A percentile compares a stretch with the other conserved stretches of the same genome.
These are phyloP conservation scores for Abscondita cerata DNA, from an alignment of 2,888 invertebrate genomes.

Conservation along the genomic window DNA sequence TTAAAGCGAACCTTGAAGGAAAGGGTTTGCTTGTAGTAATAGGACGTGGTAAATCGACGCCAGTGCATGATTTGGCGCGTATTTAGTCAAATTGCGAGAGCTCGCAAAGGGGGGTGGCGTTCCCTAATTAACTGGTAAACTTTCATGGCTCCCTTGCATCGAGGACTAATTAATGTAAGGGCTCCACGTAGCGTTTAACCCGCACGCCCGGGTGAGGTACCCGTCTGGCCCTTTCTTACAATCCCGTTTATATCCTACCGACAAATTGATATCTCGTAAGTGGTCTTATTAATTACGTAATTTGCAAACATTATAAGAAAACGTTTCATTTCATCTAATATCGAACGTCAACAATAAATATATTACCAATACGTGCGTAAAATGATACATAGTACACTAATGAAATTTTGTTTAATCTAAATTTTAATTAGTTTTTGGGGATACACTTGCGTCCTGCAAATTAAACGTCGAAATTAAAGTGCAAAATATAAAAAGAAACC, in stretches of 20 bases:
- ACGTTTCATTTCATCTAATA: too few species aligned
- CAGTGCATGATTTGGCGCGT: slow-evolving; percentile 43
- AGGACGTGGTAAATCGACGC: slow-evolving; percentile 21
- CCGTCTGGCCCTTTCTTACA: slow-evolving; percentile 32
- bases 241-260: slow-evolving; percentile 29
- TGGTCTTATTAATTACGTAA: neutral
- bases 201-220: slow-evolving; percentile 39
- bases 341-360: too few species aligned
- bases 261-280: slow-evolving; percentile 33
- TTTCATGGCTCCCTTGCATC: slow-evolving; percentile 59
- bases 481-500: slow-evolving; percentile 6
- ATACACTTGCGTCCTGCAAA: slow-evolving; percentile 4
- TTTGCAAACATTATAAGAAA: too few species aligned
- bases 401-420: neutral
- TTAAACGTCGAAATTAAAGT: slow-evolving; percentile 11
- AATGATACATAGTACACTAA: too few species aligned
- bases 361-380: too few species aligned
- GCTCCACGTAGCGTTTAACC: slow-evolving; percentile 43
- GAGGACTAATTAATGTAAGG: slow-evolving; percentile 59
- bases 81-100: slow-evolving; percentile 53
- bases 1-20: slow-evolving; percentile 31
- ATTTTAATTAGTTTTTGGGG: slow-evolving; percentile 5
- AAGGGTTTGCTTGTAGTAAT: slow-evolving; percentile 13
- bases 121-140: slow-evolving; percentile 62
- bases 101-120: slow-evolving; percentile 52